These are phyloP conservation scores for Chionomys nivalis DNA, from an alignment of 2,113 vertebrate genomes.

Conservation along the genomic window DNA sequence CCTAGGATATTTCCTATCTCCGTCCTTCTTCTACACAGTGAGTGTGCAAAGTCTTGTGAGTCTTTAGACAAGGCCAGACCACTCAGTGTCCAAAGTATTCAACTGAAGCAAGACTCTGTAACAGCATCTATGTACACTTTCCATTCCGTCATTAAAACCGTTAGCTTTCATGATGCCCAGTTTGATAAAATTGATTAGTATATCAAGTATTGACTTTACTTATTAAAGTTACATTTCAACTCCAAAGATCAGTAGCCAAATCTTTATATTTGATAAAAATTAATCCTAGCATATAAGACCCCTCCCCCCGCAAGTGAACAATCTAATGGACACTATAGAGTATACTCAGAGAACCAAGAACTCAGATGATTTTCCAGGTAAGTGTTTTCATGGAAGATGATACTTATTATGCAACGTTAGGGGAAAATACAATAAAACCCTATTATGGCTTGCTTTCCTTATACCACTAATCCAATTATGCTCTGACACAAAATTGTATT, in stretches of 20 bases:
- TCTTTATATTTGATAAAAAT: constrained; percentile 41
- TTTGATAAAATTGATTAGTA: not conserved
- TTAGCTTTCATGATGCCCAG: not conserved
- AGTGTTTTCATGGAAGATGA: constrained; percentile 37
- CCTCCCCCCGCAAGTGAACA: not conserved
- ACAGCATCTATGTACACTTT: not conserved
- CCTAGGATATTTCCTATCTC: not conserved
- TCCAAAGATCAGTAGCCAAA: constrained; percentile 15
- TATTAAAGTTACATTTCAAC: not conserved
- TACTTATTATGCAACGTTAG: constrained; percentile 64
- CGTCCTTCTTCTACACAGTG: not conserved
- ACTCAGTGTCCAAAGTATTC: not conserved
- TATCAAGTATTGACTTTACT: not conserved
- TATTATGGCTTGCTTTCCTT: constrained; percentile 68
- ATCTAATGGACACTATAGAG: not conserved
- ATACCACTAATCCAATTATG: constrained; percentile 73
- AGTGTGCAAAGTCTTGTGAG: not conserved
- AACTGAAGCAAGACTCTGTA: not conserved
- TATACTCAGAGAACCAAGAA: constrained; percentile 49
- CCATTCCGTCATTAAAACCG: not conserved
- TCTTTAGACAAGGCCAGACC: not conserved
- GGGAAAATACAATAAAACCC: constrained; percentile 67
- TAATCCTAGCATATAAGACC: constrained; percentile 15
- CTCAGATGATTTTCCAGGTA: constrained; percentile 52
- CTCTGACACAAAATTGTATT: constrained; percentile 69